Evolutionary conservation across 2,888 invertebrate genomes (phyloP).

Genomic region (Hemistola chrysoprasaria): DNA sequence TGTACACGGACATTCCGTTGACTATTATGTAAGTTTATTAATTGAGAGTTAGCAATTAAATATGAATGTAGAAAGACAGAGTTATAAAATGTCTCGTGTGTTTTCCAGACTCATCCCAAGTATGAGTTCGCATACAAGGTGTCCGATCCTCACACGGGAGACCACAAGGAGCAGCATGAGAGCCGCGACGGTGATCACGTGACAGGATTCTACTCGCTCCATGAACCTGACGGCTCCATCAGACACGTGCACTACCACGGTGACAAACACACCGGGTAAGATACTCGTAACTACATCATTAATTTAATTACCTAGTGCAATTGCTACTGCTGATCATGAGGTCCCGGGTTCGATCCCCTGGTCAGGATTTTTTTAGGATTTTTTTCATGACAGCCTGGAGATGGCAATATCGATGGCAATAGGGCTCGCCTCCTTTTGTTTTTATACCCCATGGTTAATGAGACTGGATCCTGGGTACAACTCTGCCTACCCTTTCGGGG

Average conservation of each 20-base stretch:
- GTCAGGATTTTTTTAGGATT: too few species aligned
- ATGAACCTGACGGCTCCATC: conserved; percentile 64
- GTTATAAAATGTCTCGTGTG: too few species aligned
- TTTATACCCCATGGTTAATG: too few species aligned
- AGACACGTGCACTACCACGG: conserved; percentile 68
- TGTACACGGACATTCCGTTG: conserved; percentile 17
- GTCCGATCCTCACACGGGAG: conserved; percentile 69
- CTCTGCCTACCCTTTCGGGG: too few species aligned
- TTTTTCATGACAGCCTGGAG: too few species aligned
- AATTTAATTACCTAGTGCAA: too few species aligned
- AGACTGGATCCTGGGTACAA: too few species aligned
- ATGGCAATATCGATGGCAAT: too few species aligned
- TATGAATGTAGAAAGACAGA: too few species aligned
- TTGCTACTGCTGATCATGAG: too few species aligned
- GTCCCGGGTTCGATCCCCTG: too few species aligned
- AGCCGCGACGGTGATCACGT: conserved; percentile 77
- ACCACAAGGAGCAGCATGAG: conserved; percentile 70
- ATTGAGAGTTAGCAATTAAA: neutral
- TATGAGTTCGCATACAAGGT: conserved; percentile 69
- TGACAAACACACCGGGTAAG: conserved; percentile 64
- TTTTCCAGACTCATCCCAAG: conserved; percentile 42
- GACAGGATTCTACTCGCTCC: conserved; percentile 70
- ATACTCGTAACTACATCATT: conserved; percentile 12
- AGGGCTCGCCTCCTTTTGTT: too few species aligned
- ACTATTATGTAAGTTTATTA: conserved; percentile 28